phyloP scores from a whole-genome alignment of 2,888 invertebrate species.

The Dugesia japonica region DNA sequence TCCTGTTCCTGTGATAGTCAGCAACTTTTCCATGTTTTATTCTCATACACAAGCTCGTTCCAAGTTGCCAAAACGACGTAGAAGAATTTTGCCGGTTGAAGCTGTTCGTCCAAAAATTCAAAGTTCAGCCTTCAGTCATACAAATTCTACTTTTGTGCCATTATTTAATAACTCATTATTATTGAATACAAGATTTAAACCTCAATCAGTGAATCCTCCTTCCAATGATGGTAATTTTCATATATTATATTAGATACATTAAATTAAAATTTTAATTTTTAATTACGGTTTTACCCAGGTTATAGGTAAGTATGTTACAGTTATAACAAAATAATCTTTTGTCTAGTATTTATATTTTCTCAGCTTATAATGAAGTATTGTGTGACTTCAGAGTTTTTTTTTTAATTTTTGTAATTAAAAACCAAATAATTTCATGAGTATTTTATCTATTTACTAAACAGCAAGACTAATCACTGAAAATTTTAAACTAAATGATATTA shows the following conservation, averaged over 20 bases:
- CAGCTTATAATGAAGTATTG: no score
- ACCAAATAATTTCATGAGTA: no score
- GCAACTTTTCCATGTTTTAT: slow-evolving; percentile 91
- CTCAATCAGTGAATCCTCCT: not conserved
- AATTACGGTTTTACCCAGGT: no score
- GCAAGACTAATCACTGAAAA: no score
- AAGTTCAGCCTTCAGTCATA: not conserved
- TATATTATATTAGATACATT: not conserved
- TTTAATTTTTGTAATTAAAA: no score
- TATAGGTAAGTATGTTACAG: no score
- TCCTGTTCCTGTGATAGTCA: slow-evolving; percentile 82
- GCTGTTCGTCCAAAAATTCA: slow-evolving; percentile 56
- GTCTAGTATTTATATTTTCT: no score
- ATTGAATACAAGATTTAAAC: not conserved
- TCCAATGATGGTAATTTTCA: not conserved
- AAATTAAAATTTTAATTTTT: no score
- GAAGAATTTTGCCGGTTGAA: slow-evolving; percentile 72
- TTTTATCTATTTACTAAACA: no score
- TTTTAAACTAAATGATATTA: no score
- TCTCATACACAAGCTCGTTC: slow-evolving; percentile 90
- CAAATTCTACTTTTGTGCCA: not conserved
- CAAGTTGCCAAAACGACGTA: slow-evolving; percentile 75
- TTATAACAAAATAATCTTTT: no score
- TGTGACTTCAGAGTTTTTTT: no score
- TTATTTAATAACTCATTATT: not conserved